Base-by-base conservation (phyloP, 2,113 vertebrate species). In the Microtus richardsoni region DNA sequence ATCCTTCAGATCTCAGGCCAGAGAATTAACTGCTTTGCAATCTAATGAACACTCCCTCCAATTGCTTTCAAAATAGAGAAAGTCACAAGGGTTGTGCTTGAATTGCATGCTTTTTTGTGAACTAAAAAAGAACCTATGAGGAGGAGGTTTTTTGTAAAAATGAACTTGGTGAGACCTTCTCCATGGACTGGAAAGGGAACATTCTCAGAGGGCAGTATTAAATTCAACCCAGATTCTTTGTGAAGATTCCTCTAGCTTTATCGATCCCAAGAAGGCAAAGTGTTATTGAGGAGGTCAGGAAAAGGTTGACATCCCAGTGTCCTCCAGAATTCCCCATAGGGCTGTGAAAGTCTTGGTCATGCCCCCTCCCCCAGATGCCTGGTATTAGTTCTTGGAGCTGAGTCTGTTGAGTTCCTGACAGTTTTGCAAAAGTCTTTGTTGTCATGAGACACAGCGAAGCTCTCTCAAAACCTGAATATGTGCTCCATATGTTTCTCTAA, bases 271-370 rank as follows among this genome's bases (percentile, higher is more conserved):
- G 21, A 73, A 97, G 64, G 89, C 36, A 96, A 58, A 71, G 28
- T 39, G 66, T 95, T 93, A 93, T 84, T 93, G 95, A 97, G 79
- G 94, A 97, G 75, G 79, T 77, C 95, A 83, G 92, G 64, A 85
- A 86, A 84, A 96, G 11, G 30, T 93, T 97, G 30, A 24, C 47
- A 97, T 77, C 58, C 75, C 36, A 95, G 94, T 88, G 84, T 92
- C 39, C 93, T 96, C 54, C 91, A 39, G 16, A 86, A 77, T 74
- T 96, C 80, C 77, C 90, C 41, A 90, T 91, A 97, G 75, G 39
- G 3, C 60, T 58, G 13, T 49, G n/a, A 64, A 95, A 90, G 5
- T 88, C 60, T 82, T 73, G 79, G 77, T 54, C 49, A 30, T 85
- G 71, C 90, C 44, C 2, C 2, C 0, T 17, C 26, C 13, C 4